A percentile compares a stretch with the other conserved stretches of the same genome.
These are phyloP conservation scores for Tachystola acroxantha DNA, from an alignment of 2,888 invertebrate species.

Conservation along the genomic window DNA sequence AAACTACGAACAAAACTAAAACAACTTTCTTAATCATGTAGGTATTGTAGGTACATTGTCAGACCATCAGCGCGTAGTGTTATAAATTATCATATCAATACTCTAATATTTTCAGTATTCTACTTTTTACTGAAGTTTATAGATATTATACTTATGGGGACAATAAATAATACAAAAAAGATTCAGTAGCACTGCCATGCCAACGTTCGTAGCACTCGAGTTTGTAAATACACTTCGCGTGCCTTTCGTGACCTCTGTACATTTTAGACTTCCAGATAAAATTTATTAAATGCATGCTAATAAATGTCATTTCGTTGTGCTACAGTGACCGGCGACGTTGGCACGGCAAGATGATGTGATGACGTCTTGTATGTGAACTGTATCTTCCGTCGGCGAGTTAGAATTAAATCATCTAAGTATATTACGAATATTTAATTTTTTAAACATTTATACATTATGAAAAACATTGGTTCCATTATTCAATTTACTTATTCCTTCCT, in stretches of 20 bases:
- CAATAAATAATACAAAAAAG: slow-evolving; percentile 16
- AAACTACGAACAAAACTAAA: too few species aligned
- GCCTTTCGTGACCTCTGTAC: slow-evolving; percentile 9
- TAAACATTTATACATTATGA: slow-evolving; percentile 21
- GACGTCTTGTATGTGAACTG: slow-evolving; percentile 32
- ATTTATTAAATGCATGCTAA: slow-evolving; percentile 17
- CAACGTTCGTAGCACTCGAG: slow-evolving; percentile 47
- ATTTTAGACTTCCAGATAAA: slow-evolving; percentile 13
- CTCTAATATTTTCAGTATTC: too few species aligned
- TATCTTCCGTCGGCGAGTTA: slow-evolving; percentile 44
- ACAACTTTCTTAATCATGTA: too few species aligned
- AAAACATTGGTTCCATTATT: slow-evolving; percentile 25
- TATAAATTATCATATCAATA: too few species aligned
- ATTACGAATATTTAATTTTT: slow-evolving; percentile 28
- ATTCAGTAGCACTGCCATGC: slow-evolving; percentile 53
- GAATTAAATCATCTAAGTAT: slow-evolving; percentile 28
- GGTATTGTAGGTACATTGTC: too few species aligned
- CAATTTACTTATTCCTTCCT: too few species aligned
- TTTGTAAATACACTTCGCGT: slow-evolving; percentile 58
- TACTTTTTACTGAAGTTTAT: too few species aligned
- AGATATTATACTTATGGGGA: slow-evolving; percentile 27
- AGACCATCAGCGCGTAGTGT: too few species aligned
- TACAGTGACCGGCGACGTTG: slow-evolving; percentile 63
- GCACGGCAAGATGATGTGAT: slow-evolving; percentile 50
- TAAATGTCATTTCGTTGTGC: slow-evolving; percentile 44